Base-by-base conservation (phyloP, 2,888 invertebrate genomes). In the Eupithecia exiguata region DNA sequence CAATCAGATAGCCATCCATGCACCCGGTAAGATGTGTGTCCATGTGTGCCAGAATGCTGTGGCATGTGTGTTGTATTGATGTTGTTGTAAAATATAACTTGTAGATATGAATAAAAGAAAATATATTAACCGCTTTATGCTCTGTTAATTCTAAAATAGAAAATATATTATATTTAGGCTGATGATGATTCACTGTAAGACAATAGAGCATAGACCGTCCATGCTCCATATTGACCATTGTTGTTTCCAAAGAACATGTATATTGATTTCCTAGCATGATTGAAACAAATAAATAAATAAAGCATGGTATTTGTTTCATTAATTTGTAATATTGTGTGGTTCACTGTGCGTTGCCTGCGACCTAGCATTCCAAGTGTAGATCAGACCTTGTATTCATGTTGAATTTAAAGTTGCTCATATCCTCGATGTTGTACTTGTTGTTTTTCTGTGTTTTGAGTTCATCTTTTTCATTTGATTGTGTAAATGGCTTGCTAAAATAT, bases 1-100 rank as follows among this genome's bases (percentile, higher is more conserved):
- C 92, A 98, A 98, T 95, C 98, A 98, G 96, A 98, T 98, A 95
- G 97, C 98, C 91, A 98, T 98, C 95, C 98, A 98, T 96, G 97
- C 97, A 95, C 97, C 97, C 97, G 98, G 98, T 98, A 97, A 97
- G 93, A 89, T 83, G 79, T 87, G 84, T 87, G 80, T 80, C 71
- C 30, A 30, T 30, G 30, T 74, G 74, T 80, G 85, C 80, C 81
- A 81, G 83, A 80, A 78, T 83, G 86, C 83, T 90, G 88, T 91
- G 87, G 92, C 91, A 92, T 93, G 92, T 86, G 67, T 76, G 73
- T 75, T 67, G 35, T 30, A 62, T 76, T 71, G 72, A 67, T 73
- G 71, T 76, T 70, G 68, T 70, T 69, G 61, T 66, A 70, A 67
- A 43, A 71, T 18, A 69, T 36, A 14, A 65, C 66, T 40, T 25